Conservation (phyloP, 1,140 invertebrate species). For the Kradibia gibbosae region DNA sequence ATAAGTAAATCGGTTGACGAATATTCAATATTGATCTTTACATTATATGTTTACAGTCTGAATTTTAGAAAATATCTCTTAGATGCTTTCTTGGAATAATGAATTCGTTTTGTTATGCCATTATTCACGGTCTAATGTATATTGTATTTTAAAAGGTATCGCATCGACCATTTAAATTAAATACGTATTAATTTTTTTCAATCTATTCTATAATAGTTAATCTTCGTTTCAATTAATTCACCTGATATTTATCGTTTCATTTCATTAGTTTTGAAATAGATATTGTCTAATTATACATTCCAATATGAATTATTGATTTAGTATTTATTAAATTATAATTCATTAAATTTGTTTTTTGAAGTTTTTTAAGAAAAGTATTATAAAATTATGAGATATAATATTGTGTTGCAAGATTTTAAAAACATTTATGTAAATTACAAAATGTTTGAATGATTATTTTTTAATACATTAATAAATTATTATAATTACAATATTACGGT, state of each 20-base stretch:
- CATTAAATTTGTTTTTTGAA: no score
- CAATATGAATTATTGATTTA: background rate
- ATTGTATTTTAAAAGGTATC: background rate
- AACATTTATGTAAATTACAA: background rate
- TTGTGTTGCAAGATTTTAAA: no score
- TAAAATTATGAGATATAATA: no score
- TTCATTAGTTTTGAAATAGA: background rate
- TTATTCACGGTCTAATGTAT: background rate
- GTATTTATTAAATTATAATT: background rate
- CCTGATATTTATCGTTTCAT: background rate
- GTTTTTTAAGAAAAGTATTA: no score
- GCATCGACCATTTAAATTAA: background rate
- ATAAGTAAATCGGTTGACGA: background rate
- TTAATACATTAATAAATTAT: background rate
- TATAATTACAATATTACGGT: slow-evolving; percentile 1
- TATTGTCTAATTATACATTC: no score
- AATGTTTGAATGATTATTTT: background rate
- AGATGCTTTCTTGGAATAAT: no score
- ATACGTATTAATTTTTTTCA: background rate
- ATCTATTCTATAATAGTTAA: background rate
- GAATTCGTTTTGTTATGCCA: no score
- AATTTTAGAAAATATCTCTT: no score
- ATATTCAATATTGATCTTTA: background rate
- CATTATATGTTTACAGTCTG: no score
- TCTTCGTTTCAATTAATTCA: background rate